Evolutionary conservation across 1,140 invertebrate species (phyloP), one percentile per base, ranked within the genome.

Genomic region (Himalopsyche phryganea): DNA sequence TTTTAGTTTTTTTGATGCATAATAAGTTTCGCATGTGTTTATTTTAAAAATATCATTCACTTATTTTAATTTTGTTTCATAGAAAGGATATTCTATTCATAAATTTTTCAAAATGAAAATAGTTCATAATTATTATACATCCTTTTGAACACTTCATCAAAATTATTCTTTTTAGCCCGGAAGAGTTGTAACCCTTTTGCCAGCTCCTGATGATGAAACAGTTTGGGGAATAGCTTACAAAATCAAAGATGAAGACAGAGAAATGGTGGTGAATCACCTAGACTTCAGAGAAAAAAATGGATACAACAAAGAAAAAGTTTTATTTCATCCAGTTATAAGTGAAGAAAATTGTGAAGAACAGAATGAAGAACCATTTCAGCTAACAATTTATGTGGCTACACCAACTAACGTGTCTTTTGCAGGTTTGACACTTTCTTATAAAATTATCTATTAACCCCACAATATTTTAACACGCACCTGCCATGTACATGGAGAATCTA

Each of bases 161-260:
- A n/a, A n/a, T 45, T 66, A 14, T 46, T 58, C 67, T 67, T 83
- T 85, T 57, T 71, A 93, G 86, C 94, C 94, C 42, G 94, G 94
- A 1, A 78, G 94, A 67, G 93, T 96, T 23, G 92, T 94, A 0
- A 96, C 94, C 0, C 73, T 96, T 28, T 71, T 96, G 49, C 80
- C 85, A 23, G 85, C 85, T 2, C 75, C 88, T 67, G 69, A 83
- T 41, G 82, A 86, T 70, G 81, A 78, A 61, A 58, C 57, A 67
- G 94, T 97, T 0, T 97, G 91, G 85, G 95, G 94, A 35, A 79
- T 96, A 11, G 94, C 93, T 0, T 98, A 96, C 73, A 85, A 90
- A 75, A 94, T 98, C 67, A 78, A 80, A 1, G 66, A 77, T 0
- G 70, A 83, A 28, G 82, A 95, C 59, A 81, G 84, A 63, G 80